Evolutionary conservation across 2,888 invertebrate species (phyloP).

Genomic region (Volucella inflata): DNA sequence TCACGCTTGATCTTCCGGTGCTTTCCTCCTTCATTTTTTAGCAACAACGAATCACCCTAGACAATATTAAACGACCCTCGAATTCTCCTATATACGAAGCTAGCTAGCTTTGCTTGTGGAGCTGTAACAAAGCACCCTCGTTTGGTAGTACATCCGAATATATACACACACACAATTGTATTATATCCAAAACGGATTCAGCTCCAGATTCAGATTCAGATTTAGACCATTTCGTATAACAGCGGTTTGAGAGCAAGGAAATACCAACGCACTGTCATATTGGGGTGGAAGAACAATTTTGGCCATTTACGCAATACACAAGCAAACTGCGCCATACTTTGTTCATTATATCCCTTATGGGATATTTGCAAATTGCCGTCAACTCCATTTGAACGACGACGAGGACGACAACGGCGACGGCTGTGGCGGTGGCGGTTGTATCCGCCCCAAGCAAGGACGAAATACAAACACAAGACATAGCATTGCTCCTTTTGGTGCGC

Average conservation of each 20-base stretch:
- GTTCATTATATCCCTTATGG: constrained; percentile 72
- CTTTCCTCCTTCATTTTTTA: constrained; percentile 40
- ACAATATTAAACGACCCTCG: constrained; percentile 32
- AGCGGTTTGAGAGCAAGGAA: constrained; percentile 47
- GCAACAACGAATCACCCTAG: constrained; percentile 53
- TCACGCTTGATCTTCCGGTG: constrained; percentile 71
- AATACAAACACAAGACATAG: constrained; percentile 71
- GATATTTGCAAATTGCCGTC: constrained; percentile 68
- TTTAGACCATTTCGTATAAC: constrained; percentile 36
- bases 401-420: constrained; percentile 37
- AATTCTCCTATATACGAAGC: constrained; percentile 24
- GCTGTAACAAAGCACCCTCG: constrained; percentile 67
- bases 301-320: constrained; percentile 69
- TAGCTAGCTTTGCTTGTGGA: constrained; percentile 53
- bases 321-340: constrained; percentile 67
- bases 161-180: constrained; percentile 41
- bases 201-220: constrained; percentile 13
- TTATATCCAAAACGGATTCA: too few relatives aligned
- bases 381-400: constrained; percentile 62
- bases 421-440: constrained; percentile 69
- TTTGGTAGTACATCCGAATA: constrained; percentile 33
- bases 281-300: constrained; percentile 48
- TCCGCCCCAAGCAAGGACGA: constrained; percentile 76
- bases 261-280: constrained; percentile 56
- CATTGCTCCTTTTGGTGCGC: constrained; percentile 68